These are phyloP conservation scores for Scaptomyza pallida DNA, from an alignment of 1,140 invertebrate genomes.

Conservation along the genomic window DNA sequence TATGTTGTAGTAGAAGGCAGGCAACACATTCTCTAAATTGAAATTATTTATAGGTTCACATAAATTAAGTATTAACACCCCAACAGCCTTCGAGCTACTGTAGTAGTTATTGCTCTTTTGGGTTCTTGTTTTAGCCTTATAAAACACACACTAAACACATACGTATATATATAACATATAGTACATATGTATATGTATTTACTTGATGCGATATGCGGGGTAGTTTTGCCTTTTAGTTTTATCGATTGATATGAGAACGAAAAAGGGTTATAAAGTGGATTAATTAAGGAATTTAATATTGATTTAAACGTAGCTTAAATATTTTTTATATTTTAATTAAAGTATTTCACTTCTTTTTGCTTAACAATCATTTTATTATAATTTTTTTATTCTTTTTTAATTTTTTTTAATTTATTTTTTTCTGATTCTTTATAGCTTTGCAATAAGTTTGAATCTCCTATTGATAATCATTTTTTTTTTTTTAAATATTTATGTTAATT, in stretches of 20 bases:
- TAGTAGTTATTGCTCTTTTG: conserved; percentile 48
- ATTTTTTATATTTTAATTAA: too few species aligned
- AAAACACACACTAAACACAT: background rate
- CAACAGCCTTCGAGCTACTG: conserved; percentile 39
- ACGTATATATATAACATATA: too few species aligned
- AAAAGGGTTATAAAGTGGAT: background rate
- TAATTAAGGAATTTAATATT: background rate
- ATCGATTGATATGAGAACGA: background rate
- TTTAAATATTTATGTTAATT: background rate
- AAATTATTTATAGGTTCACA: conserved; percentile 83
- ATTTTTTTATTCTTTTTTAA: too few species aligned
- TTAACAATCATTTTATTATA: too few species aligned
- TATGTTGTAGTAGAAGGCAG: conserved; percentile 42
- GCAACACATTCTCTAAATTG: conserved; percentile 80
- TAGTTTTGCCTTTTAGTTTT: background rate
- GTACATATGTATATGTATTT: background rate
- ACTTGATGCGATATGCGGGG: background rate
- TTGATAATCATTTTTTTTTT: background rate
- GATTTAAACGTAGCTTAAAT: too few species aligned
- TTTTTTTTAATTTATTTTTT: too few species aligned
- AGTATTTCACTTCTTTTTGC: too few species aligned
- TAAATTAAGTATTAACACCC: conserved; percentile 81
- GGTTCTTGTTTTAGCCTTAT: background rate
- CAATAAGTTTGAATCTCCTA: too few species aligned
- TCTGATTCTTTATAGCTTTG: too few species aligned